phyloP scores from a whole-genome alignment of 1,140 invertebrate species.

The Melitaea cinxia region DNA sequence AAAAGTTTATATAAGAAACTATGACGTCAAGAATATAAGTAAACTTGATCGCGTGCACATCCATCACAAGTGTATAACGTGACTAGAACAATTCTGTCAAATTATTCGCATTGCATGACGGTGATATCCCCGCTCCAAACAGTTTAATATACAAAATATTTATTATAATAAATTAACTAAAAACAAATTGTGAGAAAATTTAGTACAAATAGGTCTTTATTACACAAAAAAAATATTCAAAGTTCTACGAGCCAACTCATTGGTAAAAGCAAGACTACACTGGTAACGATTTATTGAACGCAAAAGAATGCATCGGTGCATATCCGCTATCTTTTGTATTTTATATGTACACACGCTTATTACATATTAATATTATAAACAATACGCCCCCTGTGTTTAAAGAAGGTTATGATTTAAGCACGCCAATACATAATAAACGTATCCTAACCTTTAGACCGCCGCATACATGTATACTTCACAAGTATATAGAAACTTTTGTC shows the following conservation, averaged over 20 bases:
- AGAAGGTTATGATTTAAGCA: not conserved
- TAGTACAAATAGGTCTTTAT: not conserved
- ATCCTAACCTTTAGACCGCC: no score
- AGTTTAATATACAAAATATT: conserved; percentile 32
- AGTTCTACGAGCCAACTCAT: conserved; percentile 7
- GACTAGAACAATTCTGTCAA: conserved; percentile 48
- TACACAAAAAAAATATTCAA: not conserved
- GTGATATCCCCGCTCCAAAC: conserved; percentile 47
- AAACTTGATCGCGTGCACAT: conserved; percentile 44
- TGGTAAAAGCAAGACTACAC: conserved; percentile 24
- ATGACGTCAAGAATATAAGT: conserved; percentile 32
- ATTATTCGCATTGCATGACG: conserved; percentile 49
- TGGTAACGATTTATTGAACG: conserved; percentile 19
- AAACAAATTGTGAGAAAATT: not conserved
- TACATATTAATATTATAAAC: conserved; percentile 1
- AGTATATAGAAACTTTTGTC: no score
- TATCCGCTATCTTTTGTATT: not conserved
- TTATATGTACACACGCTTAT: not conserved
- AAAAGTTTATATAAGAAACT: conserved; percentile 7
- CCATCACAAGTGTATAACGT: conserved; percentile 46
- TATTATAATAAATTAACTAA: conserved; percentile 18
- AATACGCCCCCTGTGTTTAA: not conserved
- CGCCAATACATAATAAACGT: not conserved
- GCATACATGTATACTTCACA: no score
- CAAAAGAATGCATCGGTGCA: conserved; percentile 30